Conservation (phyloP, 1,140 invertebrate species). For the Drosophila nebulosa region DNA sequence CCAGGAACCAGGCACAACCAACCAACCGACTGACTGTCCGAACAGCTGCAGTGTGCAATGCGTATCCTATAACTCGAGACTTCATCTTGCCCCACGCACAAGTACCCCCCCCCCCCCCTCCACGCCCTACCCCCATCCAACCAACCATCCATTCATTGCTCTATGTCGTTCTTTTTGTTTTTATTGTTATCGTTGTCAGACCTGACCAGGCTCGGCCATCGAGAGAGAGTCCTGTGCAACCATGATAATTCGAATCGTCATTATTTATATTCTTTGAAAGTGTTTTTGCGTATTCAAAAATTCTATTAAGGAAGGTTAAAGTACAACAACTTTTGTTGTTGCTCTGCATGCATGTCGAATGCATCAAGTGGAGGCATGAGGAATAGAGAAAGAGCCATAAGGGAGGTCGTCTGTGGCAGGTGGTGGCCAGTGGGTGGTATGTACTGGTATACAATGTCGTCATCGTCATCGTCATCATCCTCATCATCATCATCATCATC, state of each 20-base stretch:
- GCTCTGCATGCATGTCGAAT: conserved; percentile 75
- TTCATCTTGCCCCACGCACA: too few species aligned
- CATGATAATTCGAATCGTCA: conserved; percentile 76
- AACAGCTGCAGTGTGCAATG: conserved; percentile 7
- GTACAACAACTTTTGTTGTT: conserved; percentile 67
- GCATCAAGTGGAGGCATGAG: conserved; percentile 31
- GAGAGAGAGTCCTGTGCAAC: conserved; percentile 9
- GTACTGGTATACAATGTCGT: conserved; percentile 3
- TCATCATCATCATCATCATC: neutral
- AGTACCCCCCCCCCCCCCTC: neutral
- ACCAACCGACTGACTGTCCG: neutral
- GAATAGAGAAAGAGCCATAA: too few species aligned
- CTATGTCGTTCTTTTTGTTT: neutral
- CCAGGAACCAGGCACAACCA: neutral
- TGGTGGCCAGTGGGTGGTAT: conserved; percentile 21
- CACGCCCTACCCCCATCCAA: neutral
- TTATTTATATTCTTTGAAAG: conserved; percentile 80
- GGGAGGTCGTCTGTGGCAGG: too few species aligned
- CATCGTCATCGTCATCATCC: neutral
- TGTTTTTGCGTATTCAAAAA: conserved; percentile 80
- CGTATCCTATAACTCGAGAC: neutral
- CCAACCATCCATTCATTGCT: too few species aligned
- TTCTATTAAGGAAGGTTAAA: conserved; percentile 78
- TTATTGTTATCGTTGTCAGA: neutral
- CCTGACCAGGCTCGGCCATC: neutral